Percentiles rank a stretch among this genome's conserved stretches.
Evolutionary conservation across 2,888 invertebrate species (phyloP).

Genomic region (Apamea anceps): DNA sequence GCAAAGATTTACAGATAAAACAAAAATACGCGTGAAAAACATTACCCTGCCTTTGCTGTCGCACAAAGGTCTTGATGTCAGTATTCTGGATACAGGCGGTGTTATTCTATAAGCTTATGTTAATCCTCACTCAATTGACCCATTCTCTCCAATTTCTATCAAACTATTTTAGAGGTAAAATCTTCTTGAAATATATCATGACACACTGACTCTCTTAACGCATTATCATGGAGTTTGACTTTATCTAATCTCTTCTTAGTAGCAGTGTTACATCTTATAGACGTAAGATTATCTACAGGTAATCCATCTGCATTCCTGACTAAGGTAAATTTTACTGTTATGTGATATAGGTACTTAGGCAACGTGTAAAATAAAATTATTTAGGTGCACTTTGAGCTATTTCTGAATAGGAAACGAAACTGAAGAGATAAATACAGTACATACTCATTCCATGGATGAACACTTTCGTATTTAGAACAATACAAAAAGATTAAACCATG

Average conservation of each 20-base stretch:
- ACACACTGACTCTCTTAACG: neutral
- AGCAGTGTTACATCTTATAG: constrained; percentile 4
- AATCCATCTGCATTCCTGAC: constrained; percentile 24
- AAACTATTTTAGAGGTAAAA: neutral
- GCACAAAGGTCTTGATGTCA: neutral
- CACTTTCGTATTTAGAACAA: too few relatives aligned
- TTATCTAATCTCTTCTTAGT: constrained; percentile 37
- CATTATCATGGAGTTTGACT: constrained; percentile 2
- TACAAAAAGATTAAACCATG: too few relatives aligned
- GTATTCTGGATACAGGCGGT: neutral
- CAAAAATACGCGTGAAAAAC: neutral
- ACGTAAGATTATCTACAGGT: constrained; percentile 16
- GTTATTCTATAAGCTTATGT: neutral
- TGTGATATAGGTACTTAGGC: too few relatives aligned
- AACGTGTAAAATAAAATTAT: too few relatives aligned
- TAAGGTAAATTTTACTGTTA: neutral
- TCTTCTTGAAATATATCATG: neutral
- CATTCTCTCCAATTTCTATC: neutral
- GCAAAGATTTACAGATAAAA: neutral
- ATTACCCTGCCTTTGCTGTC: neutral
- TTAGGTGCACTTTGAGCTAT: too few relatives aligned
- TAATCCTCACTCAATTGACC: neutral
- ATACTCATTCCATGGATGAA: too few relatives aligned
- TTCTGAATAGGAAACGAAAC: too few relatives aligned
- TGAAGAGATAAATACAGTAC: too few relatives aligned